Conservation (phyloP, 2,888 invertebrate genomes). For the Poecilus cupreus region DNA sequence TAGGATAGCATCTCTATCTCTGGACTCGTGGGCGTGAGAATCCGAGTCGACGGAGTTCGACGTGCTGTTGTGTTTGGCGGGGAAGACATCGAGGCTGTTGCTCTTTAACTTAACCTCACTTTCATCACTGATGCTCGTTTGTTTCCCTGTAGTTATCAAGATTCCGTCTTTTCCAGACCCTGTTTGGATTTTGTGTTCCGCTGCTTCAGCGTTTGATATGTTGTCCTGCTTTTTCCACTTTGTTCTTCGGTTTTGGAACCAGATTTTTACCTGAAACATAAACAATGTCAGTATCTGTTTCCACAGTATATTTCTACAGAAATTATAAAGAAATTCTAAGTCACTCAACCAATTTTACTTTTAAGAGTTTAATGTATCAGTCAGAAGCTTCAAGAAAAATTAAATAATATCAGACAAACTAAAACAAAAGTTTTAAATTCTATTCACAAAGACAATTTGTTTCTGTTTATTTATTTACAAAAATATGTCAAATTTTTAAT, state of each 20-base stretch:
- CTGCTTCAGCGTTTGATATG: slow-evolving; percentile 90
- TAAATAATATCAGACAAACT: too few relatives aligned
- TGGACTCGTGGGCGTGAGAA: background rate
- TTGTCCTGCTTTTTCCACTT: slow-evolving; percentile 96
- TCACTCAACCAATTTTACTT: too few relatives aligned
- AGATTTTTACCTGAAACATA: slow-evolving; percentile 85
- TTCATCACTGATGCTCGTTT: slow-evolving; percentile 13
- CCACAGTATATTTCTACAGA: too few relatives aligned
- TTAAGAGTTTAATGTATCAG: too few relatives aligned
- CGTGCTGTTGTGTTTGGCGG: background rate
- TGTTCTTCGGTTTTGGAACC: slow-evolving; percentile 91
- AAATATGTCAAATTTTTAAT: too few relatives aligned
- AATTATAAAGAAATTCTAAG: too few relatives aligned
- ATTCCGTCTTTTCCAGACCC: slow-evolving; percentile 46
- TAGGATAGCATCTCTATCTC: background rate
- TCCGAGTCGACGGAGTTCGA: background rate
- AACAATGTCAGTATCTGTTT: background rate
- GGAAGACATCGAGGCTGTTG: slow-evolving; percentile 14
- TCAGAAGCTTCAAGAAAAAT: too few relatives aligned
- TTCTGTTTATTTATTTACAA: too few relatives aligned
- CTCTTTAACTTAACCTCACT: slow-evolving; percentile 13
- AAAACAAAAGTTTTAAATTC: too few relatives aligned
- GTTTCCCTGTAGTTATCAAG: background rate
- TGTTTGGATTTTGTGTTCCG: slow-evolving; percentile 82
- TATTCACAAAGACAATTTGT: too few relatives aligned